Evolutionary conservation across 2,888 invertebrate species (phyloP), one percentile per base, ranked within the genome.

Genomic region (Cenopis cana): DNA sequence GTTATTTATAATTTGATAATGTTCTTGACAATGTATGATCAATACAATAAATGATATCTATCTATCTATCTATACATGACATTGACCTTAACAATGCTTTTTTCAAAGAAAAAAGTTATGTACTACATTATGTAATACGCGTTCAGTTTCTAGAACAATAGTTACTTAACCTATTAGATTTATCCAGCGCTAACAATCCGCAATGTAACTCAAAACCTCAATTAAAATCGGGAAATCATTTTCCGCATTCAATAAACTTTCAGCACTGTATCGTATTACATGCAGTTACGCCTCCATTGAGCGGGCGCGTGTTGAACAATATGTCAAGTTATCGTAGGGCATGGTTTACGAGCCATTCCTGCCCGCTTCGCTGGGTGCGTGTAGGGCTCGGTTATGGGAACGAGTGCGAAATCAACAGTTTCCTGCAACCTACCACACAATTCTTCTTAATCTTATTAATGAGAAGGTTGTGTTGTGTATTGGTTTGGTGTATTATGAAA

Each of bases 261-360:
- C 65, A 64, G 49, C 62, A 57, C 14, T n/a, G 54, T 73, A 76
- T 79, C 76, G 71, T 75, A 78, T 81, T 79, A 76, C 77, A 76
- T 72, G 74, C 74, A 79, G 77, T 78, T 69, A 78, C 59, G 65
- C 72, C 72, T 72, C 68, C 68, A 72, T 74, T 66, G 73, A 50
- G 73, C 67, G 64, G 59, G 71, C 66, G 79, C 82, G 80, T 84
- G 86, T 85, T 88, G 82, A 86, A 86, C 82, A 83, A 83, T 79
- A 83, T 88, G 87, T 86, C 89, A 87, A 81, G 84, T 84, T 87
- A 85, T 87, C 83, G 86, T 78, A 72, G 68, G 73, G 74, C 68
- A 66, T 73, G 74, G 74, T 88, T 89, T 85, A 89, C 84, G 87
- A 85, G 84, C 83, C 80, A 86, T 87, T 88, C 85, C 84, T 84